A percentile compares a stretch with the other conserved stretches of the same genome.
Evolutionary conservation across 2,113 vertebrate species (phyloP).

Genomic region (Grantiella picta): DNA sequence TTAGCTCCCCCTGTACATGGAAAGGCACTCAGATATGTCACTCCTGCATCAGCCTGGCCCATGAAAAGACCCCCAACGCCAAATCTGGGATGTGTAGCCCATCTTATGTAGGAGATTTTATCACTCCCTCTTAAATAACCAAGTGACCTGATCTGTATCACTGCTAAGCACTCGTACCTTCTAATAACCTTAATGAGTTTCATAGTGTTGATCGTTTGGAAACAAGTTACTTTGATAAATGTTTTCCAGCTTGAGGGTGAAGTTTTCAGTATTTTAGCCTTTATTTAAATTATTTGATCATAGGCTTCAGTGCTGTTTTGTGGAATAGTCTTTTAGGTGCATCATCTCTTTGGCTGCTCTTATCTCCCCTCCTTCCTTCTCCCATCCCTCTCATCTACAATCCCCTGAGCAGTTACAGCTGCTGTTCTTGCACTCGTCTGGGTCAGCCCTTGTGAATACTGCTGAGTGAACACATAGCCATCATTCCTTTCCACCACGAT

Average conservation of each 20-base stretch:
- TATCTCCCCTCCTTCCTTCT: neutral
- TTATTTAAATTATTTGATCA: neutral
- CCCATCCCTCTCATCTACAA: neutral
- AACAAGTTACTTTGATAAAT: neutral
- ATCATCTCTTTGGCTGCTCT: neutral
- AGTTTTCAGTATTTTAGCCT: neutral
- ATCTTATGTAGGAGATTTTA: neutral
- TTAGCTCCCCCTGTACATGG: neutral
- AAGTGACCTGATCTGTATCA: neutral
- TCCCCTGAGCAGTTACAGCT: neutral
- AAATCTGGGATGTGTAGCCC: neutral
- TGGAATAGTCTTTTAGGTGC: neutral
- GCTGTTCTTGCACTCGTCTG: neutral
- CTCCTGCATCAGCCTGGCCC: neutral
- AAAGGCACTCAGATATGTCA: neutral
- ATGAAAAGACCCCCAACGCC: neutral
- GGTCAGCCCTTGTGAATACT: neutral
- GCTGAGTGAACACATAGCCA: accelerated
- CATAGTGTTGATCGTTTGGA: neutral
- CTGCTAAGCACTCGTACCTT: neutral
- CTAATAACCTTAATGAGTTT: neutral
- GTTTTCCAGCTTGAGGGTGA: neutral
- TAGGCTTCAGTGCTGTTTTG: neutral
- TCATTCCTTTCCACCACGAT: accelerated
- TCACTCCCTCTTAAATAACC: neutral